Base-by-base conservation (phyloP, 2,113 vertebrate genomes). In the Ictalurus punctatus region DNA sequence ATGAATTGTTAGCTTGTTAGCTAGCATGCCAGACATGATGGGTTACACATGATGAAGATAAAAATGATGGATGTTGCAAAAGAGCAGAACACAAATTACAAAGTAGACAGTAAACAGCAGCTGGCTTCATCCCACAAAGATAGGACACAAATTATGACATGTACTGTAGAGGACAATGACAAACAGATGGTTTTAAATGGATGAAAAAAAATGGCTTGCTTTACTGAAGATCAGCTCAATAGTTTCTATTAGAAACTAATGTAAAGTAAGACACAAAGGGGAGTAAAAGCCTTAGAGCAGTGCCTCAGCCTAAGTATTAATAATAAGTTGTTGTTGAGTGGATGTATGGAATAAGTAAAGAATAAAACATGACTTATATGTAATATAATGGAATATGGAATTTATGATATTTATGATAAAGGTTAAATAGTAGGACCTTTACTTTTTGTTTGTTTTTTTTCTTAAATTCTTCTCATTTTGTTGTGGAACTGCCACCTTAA, bases 221-320 rank as follows among this genome's bases (percentile, higher is more conserved):
- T n/a, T 69, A 67, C 14, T 87, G 78, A 83, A 48, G n/a, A 86
- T 34, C 86, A 83, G 79, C 63, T 81, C 65, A 81, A 56, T 81
- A 67, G 76, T 59, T 73, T 83, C 52, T 71, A 44, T 30, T 83
- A 6, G 13, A 81, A 79, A 67, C 69, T 17, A 69, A 83, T 48
- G 34, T 58, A 56, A 86, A 34, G 65, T 2, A 9, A 65, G 6
- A 37, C 40, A 40, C 78, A n/a, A 56, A n/a, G 17, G 17, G 12
- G 14, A 71, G 30, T 27, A 71, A 54, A 58, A 76, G 58, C 17
- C 37, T 25, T 27, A 21, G 73, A 79, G 59, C 44, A 87, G n/a
- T 14, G 12, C 27, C 13, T 30, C 8, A 73, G 16, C 12, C 5
- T n/a, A 40, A 86, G 27, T 54, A 67, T 69, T 19, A 54, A 85